Conservation (phyloP, 2,797 vertebrate species). For the Tolypeutes matacus region DNA sequence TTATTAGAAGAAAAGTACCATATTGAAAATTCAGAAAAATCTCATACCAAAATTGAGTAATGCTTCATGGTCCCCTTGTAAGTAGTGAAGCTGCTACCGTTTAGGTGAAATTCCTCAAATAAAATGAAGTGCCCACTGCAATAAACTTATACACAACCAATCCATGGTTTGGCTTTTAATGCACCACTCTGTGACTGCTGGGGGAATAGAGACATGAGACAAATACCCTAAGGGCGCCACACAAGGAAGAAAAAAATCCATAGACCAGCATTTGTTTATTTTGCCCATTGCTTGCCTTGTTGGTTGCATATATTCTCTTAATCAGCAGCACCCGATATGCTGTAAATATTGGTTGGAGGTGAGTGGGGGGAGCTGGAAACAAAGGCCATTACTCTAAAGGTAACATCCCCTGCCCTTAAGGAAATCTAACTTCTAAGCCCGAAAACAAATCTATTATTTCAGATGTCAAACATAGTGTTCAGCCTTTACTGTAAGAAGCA, state of each 20-base stretch:
- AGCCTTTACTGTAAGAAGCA: not conserved
- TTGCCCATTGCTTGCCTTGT: constrained; percentile 48
- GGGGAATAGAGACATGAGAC: not conserved
- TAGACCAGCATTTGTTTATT: constrained; percentile 84
- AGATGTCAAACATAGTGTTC: constrained; percentile 18
- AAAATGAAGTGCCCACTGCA: constrained; percentile 94
- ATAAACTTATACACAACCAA: constrained; percentile 89
- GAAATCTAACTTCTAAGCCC: constrained; percentile 40
- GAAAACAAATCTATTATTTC: constrained; percentile 29
- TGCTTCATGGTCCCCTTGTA: constrained; percentile 94
- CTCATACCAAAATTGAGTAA: constrained; percentile 89
- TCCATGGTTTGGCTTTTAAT: not conserved
- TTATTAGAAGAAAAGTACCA: constrained; percentile 88
- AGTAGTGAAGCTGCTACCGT: constrained; percentile 94
- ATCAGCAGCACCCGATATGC: constrained; percentile 6
- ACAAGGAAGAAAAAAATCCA: not conserved
- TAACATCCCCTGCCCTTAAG: not conserved
- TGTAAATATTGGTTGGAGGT: not conserved
- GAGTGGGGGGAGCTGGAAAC: not conserved
- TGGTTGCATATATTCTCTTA: not conserved
- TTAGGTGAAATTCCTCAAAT: constrained; percentile 93
- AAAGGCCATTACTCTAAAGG: not conserved
- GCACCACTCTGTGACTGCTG: not conserved
- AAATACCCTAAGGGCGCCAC: not conserved
- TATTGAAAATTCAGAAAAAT: constrained; percentile 86